These are phyloP conservation scores for Amazona guildingii DNA, from an alignment of 2,113 vertebrate species.

Conservation along the genomic window DNA sequence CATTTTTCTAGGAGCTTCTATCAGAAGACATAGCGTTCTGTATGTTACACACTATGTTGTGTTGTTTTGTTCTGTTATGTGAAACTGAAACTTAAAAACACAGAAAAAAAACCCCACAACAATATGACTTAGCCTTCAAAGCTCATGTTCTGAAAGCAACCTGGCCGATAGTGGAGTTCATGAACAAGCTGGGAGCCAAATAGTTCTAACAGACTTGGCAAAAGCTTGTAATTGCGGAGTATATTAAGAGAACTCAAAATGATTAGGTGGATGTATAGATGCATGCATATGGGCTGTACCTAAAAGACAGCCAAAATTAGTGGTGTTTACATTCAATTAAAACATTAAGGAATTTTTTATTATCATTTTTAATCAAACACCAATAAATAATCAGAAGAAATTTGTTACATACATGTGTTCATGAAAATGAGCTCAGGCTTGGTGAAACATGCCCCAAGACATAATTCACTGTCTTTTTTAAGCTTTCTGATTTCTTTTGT, in stretches of 20 bases:
- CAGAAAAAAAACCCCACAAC: neutral
- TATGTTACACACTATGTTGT: no score
- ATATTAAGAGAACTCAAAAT: neutral
- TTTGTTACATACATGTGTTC: rapidly evolving
- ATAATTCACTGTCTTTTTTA: neutral
- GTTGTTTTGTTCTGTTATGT: rapidly evolving
- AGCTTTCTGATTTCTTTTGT: neutral
- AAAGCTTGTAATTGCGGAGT: neutral
- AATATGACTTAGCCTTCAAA: neutral
- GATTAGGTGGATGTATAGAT: neutral
- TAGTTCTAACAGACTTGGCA: neutral
- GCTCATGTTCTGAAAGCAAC: neutral
- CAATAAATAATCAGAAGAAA: neutral
- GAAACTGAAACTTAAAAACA: neutral
- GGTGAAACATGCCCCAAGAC: neutral
- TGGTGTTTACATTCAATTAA: neutral
- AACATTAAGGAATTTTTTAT: neutral
- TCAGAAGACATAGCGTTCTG: neutral
- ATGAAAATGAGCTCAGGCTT: neutral
- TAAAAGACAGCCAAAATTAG: neutral
- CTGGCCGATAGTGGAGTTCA: neutral
- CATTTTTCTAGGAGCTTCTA: neutral
- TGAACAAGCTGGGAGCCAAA: neutral
- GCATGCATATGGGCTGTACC: neutral
- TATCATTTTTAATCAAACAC: neutral